phyloP scores from a whole-genome alignment of 2,888 invertebrate genomes.

The Clitarchus hookeri region DNA sequence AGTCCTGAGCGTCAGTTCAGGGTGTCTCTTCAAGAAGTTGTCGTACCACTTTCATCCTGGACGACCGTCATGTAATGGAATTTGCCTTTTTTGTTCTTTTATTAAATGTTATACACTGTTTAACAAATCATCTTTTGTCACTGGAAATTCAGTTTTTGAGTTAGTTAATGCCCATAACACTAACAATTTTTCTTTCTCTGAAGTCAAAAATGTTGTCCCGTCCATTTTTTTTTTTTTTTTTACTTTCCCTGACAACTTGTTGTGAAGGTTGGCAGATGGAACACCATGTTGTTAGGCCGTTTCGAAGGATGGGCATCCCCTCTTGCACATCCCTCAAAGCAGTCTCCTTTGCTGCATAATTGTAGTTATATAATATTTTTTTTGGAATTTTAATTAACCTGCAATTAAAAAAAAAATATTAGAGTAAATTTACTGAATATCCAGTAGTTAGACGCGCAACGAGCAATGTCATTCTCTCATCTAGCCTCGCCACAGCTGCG shows the following conservation, averaged over 20 bases:
- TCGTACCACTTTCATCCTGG: slow-evolving; percentile 49
- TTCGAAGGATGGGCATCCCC: too few species aligned
- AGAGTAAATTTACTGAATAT: too few species aligned
- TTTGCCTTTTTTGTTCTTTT: slow-evolving; percentile 7
- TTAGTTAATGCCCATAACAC: neutral
- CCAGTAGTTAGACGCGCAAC: too few species aligned
- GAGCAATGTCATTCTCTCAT: too few species aligned
- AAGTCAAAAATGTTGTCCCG: neutral
- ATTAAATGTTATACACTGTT: neutral
- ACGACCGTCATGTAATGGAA: slow-evolving; percentile 37
- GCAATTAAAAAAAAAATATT: neutral
- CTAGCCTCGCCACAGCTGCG: too few species aligned
- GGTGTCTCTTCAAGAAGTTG: slow-evolving; percentile 49
- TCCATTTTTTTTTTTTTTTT: neutral
- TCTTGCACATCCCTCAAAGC: neutral
- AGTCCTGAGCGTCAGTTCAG: slow-evolving; percentile 46
- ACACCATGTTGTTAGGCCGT: neutral
- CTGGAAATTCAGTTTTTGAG: neutral
- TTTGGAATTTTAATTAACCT: neutral
- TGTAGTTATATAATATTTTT: neutral
- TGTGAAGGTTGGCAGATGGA: neutral
- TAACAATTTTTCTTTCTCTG: neutral
- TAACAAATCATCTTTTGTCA: neutral
- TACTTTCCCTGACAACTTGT: neutral
- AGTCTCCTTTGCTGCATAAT: neutral